Evolutionary conservation across 2,797 vertebrate species (phyloP).

Genomic region (Cygnus olor): DNA sequence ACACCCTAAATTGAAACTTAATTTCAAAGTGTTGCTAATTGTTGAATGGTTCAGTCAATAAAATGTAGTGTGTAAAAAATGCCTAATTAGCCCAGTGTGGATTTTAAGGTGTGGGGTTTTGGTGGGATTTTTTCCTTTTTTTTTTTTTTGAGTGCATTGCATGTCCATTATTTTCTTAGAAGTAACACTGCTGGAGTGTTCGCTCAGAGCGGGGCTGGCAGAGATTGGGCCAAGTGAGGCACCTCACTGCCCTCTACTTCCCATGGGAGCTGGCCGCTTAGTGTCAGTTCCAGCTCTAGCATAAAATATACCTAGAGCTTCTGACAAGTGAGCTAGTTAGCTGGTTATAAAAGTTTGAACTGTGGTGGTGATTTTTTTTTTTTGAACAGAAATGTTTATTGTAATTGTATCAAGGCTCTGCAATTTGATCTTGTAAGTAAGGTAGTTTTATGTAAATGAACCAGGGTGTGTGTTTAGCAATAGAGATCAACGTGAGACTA

Average conservation of each 20-base stretch:
- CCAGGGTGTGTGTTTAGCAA: not conserved
- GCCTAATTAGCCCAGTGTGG: not conserved
- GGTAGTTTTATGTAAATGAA: not conserved
- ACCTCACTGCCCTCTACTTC: not conserved
- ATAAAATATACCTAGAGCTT: not conserved
- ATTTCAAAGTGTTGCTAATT: not conserved
- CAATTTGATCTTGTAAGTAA: not conserved
- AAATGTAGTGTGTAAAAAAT: not conserved
- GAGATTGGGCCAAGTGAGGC: accelerated
- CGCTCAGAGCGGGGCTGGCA: not conserved
- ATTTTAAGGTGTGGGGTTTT: not conserved
- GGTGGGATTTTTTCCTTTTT: not conserved
- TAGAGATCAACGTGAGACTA: not conserved
- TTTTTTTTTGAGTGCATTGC: not conserved
- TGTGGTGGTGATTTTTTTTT: not conserved
- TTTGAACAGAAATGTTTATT: not conserved
- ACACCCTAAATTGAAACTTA: not conserved
- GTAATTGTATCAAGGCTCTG: not conserved
- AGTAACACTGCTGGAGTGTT: not conserved
- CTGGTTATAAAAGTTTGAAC: not conserved
- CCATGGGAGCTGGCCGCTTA: not conserved
- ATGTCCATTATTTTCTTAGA: no score
- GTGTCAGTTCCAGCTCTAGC: accelerated
- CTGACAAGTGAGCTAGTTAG: not conserved
- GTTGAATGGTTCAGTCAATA: not conserved